Evolutionary conservation across 2,113 vertebrate species (phyloP).

Genomic region (Xenopus borealis): DNA sequence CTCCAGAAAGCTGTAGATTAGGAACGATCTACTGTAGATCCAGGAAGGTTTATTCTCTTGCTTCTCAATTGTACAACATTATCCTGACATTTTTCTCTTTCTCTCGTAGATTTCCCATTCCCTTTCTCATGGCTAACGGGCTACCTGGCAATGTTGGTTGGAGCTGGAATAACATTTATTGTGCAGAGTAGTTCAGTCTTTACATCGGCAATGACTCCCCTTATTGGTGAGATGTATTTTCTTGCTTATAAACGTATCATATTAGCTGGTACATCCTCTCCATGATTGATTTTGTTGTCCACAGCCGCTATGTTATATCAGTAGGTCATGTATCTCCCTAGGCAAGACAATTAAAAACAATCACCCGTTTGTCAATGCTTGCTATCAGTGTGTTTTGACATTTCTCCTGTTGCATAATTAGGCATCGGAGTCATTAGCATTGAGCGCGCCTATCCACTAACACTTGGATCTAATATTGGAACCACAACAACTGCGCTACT

Average conservation of each 20-base stretch:
- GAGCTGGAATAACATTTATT: constrained; percentile 93
- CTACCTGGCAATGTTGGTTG: constrained; percentile 88
- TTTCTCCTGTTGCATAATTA: constrained; percentile 45
- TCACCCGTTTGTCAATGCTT: too few species aligned
- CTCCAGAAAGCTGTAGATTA: too few species aligned
- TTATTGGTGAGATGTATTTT: constrained; percentile 79
- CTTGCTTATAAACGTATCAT: neutral
- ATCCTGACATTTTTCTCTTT: neutral
- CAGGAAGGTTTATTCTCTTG: too few species aligned
- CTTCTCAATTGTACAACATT: too few species aligned
- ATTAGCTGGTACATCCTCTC: neutral
- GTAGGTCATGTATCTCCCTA: too few species aligned
- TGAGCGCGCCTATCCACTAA: constrained; percentile 90
- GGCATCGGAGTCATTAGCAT: constrained; percentile 93
- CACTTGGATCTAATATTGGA: constrained; percentile 91
- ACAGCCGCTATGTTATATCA: too few species aligned
- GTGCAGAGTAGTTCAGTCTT: constrained; percentile 98
- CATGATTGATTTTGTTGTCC: too few species aligned
- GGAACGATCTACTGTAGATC: too few species aligned
- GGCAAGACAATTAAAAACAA: too few species aligned
- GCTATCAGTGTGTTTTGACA: neutral
- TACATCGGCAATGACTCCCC: constrained; percentile 92
- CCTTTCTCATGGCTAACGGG: constrained; percentile 91
- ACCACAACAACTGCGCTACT: constrained; percentile 96
- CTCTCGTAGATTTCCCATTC: constrained; percentile 83